A percentile compares a stretch with the other conserved stretches of the same genome.
Evolutionary conservation across 2,888 invertebrate species (phyloP).

Genomic region (Himalopsyche japonica): DNA sequence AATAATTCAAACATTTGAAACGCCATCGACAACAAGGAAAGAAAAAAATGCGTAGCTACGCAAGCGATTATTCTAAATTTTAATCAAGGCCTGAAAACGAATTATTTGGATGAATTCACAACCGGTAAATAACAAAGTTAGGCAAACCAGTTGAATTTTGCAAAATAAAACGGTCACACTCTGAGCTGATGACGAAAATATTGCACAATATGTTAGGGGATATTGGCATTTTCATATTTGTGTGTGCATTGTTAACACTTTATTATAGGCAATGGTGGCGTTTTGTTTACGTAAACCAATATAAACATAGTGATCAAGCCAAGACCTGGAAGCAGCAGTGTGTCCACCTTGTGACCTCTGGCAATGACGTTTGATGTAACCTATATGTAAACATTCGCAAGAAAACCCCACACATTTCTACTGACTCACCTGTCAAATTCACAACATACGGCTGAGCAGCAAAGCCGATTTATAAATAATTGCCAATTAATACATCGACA

Average conservation of each 20-base stretch:
- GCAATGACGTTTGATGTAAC: conserved; percentile 26
- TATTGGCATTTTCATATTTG: not conserved
- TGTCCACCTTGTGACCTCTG: conserved; percentile 38
- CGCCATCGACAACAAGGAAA: not conserved
- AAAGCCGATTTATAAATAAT: not conserved
- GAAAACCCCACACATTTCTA: conserved; percentile 9
- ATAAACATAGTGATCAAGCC: not conserved
- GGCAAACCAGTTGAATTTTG: not conserved
- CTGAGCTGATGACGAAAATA: not conserved
- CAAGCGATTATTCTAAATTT: not conserved
- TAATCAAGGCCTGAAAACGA: not conserved
- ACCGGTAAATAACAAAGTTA: not conserved
- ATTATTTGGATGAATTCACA: not conserved
- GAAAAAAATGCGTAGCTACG: not conserved
- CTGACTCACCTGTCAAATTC: conserved; percentile 26
- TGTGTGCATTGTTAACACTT: not conserved
- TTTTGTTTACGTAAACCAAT: not conserved
- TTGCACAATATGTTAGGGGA: not conserved
- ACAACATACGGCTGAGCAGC: not conserved
- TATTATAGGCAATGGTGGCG: not conserved
- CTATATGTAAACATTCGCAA: conserved; percentile 17
- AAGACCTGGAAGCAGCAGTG: not conserved
- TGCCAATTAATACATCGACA: not conserved
- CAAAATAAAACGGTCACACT: not conserved
- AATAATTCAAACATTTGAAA: not conserved